A percentile compares a stretch with the other conserved stretches of the same genome.
phyloP scores from a whole-genome alignment of 1,140 invertebrate species.

The Aleiodes sp. region DNA sequence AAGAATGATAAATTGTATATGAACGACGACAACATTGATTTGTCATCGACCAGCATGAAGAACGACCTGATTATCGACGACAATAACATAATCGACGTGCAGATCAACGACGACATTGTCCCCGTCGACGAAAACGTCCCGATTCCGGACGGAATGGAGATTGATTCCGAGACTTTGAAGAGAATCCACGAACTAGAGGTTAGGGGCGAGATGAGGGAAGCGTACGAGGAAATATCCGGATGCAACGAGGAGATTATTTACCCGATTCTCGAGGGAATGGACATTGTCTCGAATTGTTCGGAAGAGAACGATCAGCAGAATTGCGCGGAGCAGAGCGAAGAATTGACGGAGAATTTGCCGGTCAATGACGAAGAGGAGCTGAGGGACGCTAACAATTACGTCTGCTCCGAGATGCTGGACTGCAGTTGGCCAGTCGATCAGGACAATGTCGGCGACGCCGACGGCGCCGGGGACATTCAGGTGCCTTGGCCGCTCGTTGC shows the following conservation, averaged over 20 bases:
- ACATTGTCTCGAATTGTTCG: slow-evolving; percentile 52
- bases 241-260: slow-evolving; percentile 64
- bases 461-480: slow-evolving; percentile 56
- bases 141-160: slow-evolving; percentile 62
- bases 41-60: no score
- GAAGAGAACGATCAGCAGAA: slow-evolving; percentile 49
- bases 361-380: slow-evolving; percentile 61
- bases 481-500: slow-evolving; percentile 63
- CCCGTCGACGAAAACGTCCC: slow-evolving; percentile 48
- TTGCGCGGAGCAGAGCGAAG: slow-evolving; percentile 43
- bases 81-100: slow-evolving; percentile 9
- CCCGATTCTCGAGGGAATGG: slow-evolving; percentile 62
- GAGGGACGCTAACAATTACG: slow-evolving; percentile 64
- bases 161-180: slow-evolving; percentile 61
- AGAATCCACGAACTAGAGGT: slow-evolving; percentile 63
- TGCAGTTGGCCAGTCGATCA: slow-evolving; percentile 62
- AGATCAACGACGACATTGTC: background rate
- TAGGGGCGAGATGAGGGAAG: slow-evolving; percentile 61
- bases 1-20: no score
- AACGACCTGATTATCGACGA: no score
- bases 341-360: slow-evolving; percentile 47
- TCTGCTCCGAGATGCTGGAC: slow-evolving; percentile 63
- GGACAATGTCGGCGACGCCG: slow-evolving; percentile 30
- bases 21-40: no score
- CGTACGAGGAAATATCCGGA: slow-evolving; percentile 62